phyloP scores from a whole-genome alignment of 1,140 invertebrate species.

The Plectrocnemia conspersa region DNA sequence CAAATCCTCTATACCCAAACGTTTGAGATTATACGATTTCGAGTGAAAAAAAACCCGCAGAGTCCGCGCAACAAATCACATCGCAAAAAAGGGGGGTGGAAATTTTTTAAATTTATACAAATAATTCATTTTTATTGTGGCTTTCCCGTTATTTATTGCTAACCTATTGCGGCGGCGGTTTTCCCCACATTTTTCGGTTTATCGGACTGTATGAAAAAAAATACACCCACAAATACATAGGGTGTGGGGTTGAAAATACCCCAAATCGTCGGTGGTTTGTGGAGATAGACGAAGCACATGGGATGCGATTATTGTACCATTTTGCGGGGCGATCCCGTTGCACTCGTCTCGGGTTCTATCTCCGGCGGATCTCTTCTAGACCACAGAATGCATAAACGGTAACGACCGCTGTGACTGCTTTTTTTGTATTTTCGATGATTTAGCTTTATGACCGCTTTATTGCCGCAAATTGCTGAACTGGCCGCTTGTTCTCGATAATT shows the following conservation, averaged over 20 bases:
- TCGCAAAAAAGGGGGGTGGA: too few species aligned
- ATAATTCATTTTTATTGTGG: constrained; percentile 53
- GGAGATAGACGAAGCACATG: neutral
- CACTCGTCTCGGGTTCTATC: neutral
- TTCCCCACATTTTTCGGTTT: constrained; percentile 22
- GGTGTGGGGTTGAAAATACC: constrained; percentile 13
- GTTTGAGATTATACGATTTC: too few species aligned
- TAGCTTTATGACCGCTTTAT: constrained; percentile 21
- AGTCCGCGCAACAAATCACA: too few species aligned
- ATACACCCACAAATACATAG: constrained; percentile 17
- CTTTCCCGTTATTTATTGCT: constrained; percentile 48
- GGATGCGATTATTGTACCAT: neutral
- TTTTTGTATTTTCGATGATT: constrained; percentile 22
- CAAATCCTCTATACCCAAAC: too few species aligned
- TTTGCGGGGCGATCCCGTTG: neutral
- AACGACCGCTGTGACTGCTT: constrained; percentile 16
- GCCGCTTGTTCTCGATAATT: too few species aligned
- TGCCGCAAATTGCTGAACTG: constrained; percentile 14
- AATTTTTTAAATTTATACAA: constrained; percentile 27
- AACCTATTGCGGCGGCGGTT: constrained; percentile 44
- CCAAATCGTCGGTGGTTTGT: too few species aligned
- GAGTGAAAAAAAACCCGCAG: too few species aligned
- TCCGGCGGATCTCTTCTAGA: constrained; percentile 4
- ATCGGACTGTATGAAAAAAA: constrained; percentile 19
- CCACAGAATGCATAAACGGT: constrained; percentile 24